Base-by-base conservation (phyloP, 2,113 vertebrate genomes). In the Bathybates hornii region DNA sequence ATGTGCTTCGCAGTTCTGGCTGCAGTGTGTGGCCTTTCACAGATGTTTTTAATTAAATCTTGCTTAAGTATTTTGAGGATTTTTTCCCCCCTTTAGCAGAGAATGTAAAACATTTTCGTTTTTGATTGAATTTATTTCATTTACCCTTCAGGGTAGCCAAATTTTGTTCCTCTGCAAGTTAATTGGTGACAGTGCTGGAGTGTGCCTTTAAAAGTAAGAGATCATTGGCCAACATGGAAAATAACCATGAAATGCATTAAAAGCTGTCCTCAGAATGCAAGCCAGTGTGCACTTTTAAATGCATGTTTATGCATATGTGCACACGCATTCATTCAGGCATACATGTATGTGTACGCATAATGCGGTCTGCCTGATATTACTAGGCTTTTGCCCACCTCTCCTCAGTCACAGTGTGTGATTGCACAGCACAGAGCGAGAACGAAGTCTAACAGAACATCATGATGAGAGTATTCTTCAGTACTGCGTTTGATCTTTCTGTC, bases 401-500 rank as follows among this genome's bases (percentile, higher is more conserved):
- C 36, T 48, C 29, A 84, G 86, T 86, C 79, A 80, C 80, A 89
- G 80, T 84, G 82, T 91, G 63, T 85, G 85, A 89, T 53, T 85
- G 57, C 80, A 87, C 59, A 79, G 87, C 48, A 27, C 84, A 88
- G 63, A 80, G 79, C 63, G 38, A 88, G 56, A 91, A 68, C 84
- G 85, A 91, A 90, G 92, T 94, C 83, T 91, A 92, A 94, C 53
- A 76, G 86, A 89, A 86, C 84, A 92, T 91, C 36, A 56, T 80
- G 92, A 93, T 93, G 92, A 92, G 90, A 91, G 92, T 80, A 85
- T 88, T 94, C 84, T 86, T 88, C 82, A 87, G 87, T 78, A 86
- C 87, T 79, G 85, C 81, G 83, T 94, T 94, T 95, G 86, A 94
- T 95, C 91, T 92, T 80, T 87, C 91, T 59, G 80, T 93, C 86